phyloP scores from a whole-genome alignment of 1,140 invertebrate species.

The Trichonephila inaurata region DNA sequence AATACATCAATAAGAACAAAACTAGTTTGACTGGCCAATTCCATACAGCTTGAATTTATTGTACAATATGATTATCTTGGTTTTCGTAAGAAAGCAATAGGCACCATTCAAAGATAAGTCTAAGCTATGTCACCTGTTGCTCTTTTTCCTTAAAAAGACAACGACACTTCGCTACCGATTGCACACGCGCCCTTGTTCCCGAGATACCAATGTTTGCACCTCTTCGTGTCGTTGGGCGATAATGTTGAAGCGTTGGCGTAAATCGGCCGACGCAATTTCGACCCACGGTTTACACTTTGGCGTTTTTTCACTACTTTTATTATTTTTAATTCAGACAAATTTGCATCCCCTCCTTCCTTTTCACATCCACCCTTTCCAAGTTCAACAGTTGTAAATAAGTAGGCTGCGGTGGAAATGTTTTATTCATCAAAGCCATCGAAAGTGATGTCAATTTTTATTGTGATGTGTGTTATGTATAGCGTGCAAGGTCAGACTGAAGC shows the following conservation, averaged over 20 bases:
- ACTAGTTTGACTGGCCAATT: too few relatives aligned
- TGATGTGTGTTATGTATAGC: slow-evolving; percentile 24
- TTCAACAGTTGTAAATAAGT: slow-evolving; percentile 32
- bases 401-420: background rate
- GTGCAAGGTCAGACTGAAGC: slow-evolving; percentile 34
- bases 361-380: background rate
- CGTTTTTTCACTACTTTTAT: background rate
- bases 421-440: slow-evolving; percentile 34
- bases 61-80: too few relatives aligned
- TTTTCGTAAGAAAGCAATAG: too few relatives aligned
- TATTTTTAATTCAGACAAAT: background rate
- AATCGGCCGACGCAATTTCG: slow-evolving; percentile 54
- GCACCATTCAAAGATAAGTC: background rate
- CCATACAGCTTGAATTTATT: too few relatives aligned
- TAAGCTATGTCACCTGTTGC: background rate
- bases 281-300: slow-evolving; percentile 16
- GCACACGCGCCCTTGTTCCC: background rate
- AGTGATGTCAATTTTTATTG: slow-evolving; percentile 46
- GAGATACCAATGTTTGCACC: slow-evolving; percentile 7
- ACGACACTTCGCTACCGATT: background rate
- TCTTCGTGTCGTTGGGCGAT: slow-evolving; percentile 4
- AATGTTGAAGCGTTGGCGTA: slow-evolving; percentile 29
- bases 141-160: background rate
- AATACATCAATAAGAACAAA: too few relatives aligned
- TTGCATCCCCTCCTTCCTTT: background rate